Evolutionary conservation across 64 coral and sea anemone genomes (phyloP), one percentile per base, ranked within the genome.

Genomic region (Montipora sp.): DNA sequence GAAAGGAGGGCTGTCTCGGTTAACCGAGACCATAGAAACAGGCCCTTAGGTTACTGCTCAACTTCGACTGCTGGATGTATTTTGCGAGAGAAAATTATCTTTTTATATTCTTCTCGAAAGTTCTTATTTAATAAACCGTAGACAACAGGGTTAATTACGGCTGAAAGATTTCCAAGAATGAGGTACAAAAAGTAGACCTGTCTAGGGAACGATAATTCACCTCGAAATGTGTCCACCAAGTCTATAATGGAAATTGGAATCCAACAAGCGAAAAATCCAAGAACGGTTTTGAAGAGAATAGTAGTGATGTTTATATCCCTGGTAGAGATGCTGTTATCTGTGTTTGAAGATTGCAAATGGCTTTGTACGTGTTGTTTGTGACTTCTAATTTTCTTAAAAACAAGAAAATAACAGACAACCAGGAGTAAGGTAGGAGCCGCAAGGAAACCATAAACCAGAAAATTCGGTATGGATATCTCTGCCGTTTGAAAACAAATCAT

Each of bases 401-500:
- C 89, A 27, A 50, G 77, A 58, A 88, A 57, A 58, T 95, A 95
- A 66, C 94, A 95, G 51, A 68, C 60, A 22, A 59, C 59, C 9
- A 95, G 67, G 2, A 78, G 13, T 0, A 49, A 48, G 2, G 78
- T 45, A 13, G 89, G 81, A 5, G 84, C 2, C 8, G 89, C 89
- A 14, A 91, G 83, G 36, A 92, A 91, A 14, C 66, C 19, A 57
- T 95, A 95, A 3, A 95, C 94, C 8, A 91, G 14, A 2, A 92
- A 60, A 14, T 75, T 63, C 81, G 89, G 75, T 80, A 95, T 21
- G 16, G 88, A 91, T 19, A 70, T 77, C 27, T 92, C 84, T 43
- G 36, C 78, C 48, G 90, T 79, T 47, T 91, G 92, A 89, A 94
- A 94, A n/a, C 95, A 96, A 79, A 96, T 84, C 70, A 87, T 43